A percentile compares a stretch with the other conserved stretches of the same genome.
Evolutionary conservation across 2,797 vertebrate species (phyloP).

Genomic region (Thripadectes ignobilis): DNA sequence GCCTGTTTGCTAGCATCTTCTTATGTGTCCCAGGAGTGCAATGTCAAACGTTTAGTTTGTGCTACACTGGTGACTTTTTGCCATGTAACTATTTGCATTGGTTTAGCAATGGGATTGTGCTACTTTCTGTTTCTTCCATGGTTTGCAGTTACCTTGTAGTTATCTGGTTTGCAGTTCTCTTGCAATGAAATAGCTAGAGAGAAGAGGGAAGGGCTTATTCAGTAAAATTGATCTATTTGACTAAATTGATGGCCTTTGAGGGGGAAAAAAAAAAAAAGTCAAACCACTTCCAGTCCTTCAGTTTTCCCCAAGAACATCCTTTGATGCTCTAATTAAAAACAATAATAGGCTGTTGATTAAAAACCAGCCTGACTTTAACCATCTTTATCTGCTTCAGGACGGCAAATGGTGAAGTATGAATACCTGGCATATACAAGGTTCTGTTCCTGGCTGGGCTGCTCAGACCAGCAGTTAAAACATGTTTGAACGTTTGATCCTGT

Average conservation of each 20-base stretch:
- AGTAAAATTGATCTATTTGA: background rate
- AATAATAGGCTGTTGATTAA: background rate
- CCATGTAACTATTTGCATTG: background rate
- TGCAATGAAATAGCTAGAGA: background rate
- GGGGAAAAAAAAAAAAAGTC: background rate
- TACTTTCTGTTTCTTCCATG: background rate
- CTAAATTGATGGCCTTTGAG: background rate
- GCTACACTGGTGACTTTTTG: background rate
- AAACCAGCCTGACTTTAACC: background rate
- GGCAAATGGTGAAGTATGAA: constrained; percentile 76
- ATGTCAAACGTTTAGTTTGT: background rate
- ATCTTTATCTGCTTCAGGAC: constrained; percentile 70
- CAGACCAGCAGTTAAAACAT: constrained; percentile 78
- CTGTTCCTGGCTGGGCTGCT: constrained; percentile 81
- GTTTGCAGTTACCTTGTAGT: background rate
- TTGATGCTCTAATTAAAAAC: background rate
- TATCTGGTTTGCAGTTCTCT: background rate
- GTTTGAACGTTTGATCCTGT: constrained; percentile 25
- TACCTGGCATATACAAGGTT: constrained; percentile 85
- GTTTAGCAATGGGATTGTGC: background rate
- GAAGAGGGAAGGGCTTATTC: background rate
- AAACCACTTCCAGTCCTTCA: background rate
- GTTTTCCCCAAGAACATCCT: background rate
- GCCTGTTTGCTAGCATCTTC: background rate
- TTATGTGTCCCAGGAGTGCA: background rate